These are phyloP conservation scores for Oligia strigilis DNA, from an alignment of 2,888 invertebrate species.

Conservation along the genomic window DNA sequence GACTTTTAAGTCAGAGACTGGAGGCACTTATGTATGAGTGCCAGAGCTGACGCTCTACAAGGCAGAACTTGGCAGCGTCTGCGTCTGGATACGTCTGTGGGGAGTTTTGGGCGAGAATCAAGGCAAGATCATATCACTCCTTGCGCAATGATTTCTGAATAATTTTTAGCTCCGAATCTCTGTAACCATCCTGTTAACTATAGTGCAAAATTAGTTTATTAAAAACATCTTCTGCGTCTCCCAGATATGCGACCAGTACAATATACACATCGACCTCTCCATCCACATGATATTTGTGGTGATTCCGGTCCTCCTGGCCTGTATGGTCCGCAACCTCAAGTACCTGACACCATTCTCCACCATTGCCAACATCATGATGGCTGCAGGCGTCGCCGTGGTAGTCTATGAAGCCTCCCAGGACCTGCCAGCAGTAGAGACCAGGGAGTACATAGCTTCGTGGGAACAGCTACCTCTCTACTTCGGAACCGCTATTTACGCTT, in stretches of 20 bases:
- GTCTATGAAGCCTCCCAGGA: constrained; percentile 94
- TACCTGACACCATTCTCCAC: constrained; percentile 97
- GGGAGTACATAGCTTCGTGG: constrained; percentile 91
- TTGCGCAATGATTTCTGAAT: neutral
- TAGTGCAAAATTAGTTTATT: neutral
- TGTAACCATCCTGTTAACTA: neutral
- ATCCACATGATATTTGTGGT: constrained; percentile 94
- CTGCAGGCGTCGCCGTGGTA: constrained; percentile 93
- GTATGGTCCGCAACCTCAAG: constrained; percentile 96
- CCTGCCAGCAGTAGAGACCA: constrained; percentile 91
- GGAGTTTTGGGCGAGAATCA: neutral
- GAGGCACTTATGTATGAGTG: neutral
- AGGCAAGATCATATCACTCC: neutral
- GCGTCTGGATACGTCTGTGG: too few species aligned
- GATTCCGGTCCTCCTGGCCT: constrained; percentile 93
- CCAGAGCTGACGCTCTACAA: neutral
- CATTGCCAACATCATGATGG: constrained; percentile 96
- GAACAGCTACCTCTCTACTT: constrained; percentile 96
- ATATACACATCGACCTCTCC: constrained; percentile 91
- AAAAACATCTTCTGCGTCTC: constrained; percentile 56
- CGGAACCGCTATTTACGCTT: constrained; percentile 98
- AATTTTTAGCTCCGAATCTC: neutral
- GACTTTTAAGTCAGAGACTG: neutral
- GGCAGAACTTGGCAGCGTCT: neutral
- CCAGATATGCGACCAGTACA: constrained; percentile 93